Base-by-base conservation (phyloP, 35 echinoderm and acorn worm genomes). In the Eucidaris tribuloides region DNA sequence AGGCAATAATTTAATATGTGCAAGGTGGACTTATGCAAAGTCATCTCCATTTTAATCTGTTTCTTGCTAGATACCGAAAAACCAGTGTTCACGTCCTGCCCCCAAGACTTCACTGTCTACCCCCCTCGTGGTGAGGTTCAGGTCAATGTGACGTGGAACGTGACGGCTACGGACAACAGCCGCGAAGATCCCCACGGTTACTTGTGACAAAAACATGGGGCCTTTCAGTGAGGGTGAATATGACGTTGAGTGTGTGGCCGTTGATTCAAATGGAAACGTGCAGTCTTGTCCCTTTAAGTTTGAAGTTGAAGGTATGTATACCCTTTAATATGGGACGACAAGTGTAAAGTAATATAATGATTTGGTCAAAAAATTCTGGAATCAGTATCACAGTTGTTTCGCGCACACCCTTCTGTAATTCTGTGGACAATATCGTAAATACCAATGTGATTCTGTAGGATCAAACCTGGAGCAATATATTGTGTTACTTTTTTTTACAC, bases 111-210 rank as follows among this genome's bases (percentile, higher is more conserved):
- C 25, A 24, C 45, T 2, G 59, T 72, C 4, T 89, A 89, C 59
- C 17, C 87, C 22, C 23, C 20, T 2, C 40, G 62, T 19, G 49
- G 44, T 27, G 17, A 45, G 11, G 6, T 72, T 1, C 33, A 65
- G 39, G 79, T 65, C 1, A 52, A 6, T 42, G 87, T 82, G 15
- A 33, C 27, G 17, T 89, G 87, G 87, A 60, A 46, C 27, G 79
- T 89, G 3, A 23, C 33, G 24, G 87, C 87, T 24, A 39, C 40
- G 6, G 87, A 89, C 22, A 89, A 89, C 29, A 82, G 78, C 20
- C 62, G 76, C 6, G 43, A 52, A 27, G 18, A 42, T 3, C 76
- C n/a, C 76, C 4, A 55, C 78, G 11, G 41, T 89, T 27, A 56
- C 24, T 2, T 89, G 87, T 22, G 50, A 72, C 49, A 31, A 24